Conservation (phyloP, 2,113 vertebrate species). For the Malurus cyaneus region DNA sequence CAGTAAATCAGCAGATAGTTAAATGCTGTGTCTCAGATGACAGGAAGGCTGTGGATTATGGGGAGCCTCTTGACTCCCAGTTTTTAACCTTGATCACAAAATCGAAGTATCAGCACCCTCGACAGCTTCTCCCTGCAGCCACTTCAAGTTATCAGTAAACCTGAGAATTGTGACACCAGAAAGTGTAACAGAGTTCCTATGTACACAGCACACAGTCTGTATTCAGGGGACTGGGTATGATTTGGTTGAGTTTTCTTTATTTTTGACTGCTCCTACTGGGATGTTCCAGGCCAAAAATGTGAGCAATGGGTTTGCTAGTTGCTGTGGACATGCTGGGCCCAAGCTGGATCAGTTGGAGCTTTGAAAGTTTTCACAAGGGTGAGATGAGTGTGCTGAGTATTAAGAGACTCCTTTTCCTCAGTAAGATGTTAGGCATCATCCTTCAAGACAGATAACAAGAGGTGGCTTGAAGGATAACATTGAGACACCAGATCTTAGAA, state of each 20-base stretch:
- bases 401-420: background rate
- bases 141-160: background rate
- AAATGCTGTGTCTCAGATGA: background rate
- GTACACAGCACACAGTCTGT: background rate
- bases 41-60: background rate
- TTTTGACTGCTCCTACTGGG: background rate
- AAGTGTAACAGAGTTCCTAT: rapidly evolving
- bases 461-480: background rate
- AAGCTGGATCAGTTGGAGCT: background rate
- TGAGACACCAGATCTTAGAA: background rate
- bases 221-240: background rate
- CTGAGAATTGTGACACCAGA: background rate
- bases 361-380: background rate
- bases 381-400: background rate
- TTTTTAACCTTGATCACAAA: background rate
- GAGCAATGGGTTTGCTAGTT: background rate
- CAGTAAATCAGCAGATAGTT: background rate
- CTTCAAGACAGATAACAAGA: background rate
- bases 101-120: background rate
- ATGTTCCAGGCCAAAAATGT: background rate
- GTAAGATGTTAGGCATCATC: background rate
- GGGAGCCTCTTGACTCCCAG: background rate
- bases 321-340: background rate
- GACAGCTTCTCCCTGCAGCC: background rate
- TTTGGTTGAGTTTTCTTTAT: background rate